A percentile compares a stretch with the other conserved stretches of the same genome.
Conservation (phyloP, 2,113 vertebrate species). For the Boulengeromyrus knoepffleri region DNA sequence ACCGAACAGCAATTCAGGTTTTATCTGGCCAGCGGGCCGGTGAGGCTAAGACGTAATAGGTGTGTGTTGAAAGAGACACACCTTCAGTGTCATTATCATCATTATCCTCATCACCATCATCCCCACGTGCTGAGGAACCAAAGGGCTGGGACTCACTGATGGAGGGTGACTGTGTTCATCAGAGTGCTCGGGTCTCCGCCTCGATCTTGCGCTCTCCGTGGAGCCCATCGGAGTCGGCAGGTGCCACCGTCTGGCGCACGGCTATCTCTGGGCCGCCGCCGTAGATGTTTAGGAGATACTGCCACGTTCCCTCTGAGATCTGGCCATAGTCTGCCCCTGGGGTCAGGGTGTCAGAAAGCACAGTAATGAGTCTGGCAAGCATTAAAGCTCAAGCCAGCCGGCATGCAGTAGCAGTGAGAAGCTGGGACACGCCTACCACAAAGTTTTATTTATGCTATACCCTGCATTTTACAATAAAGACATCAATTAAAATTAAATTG, state of each 20-base stretch:
- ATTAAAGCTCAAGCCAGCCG: neutral
- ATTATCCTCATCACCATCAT: neutral
- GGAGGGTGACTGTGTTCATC: conserved; percentile 32
- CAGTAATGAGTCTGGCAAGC: neutral
- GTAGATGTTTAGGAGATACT: conserved; percentile 78
- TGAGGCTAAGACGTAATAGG: neutral
- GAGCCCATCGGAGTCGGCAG: conserved; percentile 63
- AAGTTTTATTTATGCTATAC: neutral
- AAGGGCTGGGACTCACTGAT: conserved; percentile 23
- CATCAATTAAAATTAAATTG: neutral
- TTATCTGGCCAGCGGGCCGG: neutral
- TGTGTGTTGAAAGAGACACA: neutral
- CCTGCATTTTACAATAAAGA: neutral
- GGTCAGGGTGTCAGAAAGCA: neutral
- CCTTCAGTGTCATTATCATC: neutral
- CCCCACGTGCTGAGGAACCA: neutral
- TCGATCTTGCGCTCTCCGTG: conserved; percentile 92
- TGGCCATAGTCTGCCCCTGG: conserved; percentile 94
- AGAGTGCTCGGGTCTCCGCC: conserved; percentile 83
- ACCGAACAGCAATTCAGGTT: neutral
- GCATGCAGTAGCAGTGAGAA: neutral
- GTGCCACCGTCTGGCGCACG: conserved; percentile 76
- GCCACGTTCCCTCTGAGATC: conserved; percentile 95
- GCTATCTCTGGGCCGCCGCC: conserved; percentile 87
- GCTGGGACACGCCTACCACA: neutral